A percentile compares a stretch with the other conserved stretches of the same genome.
These are phyloP conservation scores for Eueremaeus valkanovi DNA, from an alignment of 2,888 invertebrate genomes.

Conservation along the genomic window DNA sequence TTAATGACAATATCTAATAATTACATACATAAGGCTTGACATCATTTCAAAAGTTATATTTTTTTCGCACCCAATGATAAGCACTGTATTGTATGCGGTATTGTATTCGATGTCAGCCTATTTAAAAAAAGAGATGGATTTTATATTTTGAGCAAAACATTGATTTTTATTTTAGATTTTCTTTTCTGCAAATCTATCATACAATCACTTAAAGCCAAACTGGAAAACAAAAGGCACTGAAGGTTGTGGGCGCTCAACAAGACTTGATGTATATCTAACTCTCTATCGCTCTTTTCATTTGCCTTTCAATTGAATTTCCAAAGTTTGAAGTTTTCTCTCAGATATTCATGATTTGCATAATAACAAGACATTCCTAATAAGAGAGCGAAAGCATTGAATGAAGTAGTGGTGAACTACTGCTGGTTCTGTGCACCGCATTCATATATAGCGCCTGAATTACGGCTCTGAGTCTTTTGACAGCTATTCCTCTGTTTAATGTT, in stretches of 20 bases:
- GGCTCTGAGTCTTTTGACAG: too few relatives aligned
- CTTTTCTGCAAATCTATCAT: neutral
- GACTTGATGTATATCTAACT: neutral
- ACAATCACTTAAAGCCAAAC: slow-evolving; percentile 11
- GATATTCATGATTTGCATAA: slow-evolving; percentile 16
- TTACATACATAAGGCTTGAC: too few relatives aligned
- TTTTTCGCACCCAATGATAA: too few relatives aligned
- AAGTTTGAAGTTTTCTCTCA: neutral
- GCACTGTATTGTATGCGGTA: too few relatives aligned
- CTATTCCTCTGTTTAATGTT: too few relatives aligned
- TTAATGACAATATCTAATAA: too few relatives aligned
- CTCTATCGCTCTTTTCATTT: neutral
- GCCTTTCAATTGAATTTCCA: slow-evolving; percentile 13
- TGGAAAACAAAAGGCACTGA: neutral
- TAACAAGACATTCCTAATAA: slow-evolving; percentile 5
- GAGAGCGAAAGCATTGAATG: neutral
- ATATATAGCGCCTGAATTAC: too few relatives aligned
- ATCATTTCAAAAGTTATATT: too few relatives aligned
- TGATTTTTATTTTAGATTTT: neutral
- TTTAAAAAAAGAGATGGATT: too few relatives aligned
- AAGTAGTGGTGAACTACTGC: too few relatives aligned
- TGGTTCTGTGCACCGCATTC: neutral
- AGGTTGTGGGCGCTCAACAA: slow-evolving; percentile 13
- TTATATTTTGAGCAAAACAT: too few relatives aligned
- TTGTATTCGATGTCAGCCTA: too few relatives aligned